These are phyloP conservation scores for Alosa sapidissima DNA, from an alignment of 2,797 vertebrate species.

Conservation along the genomic window DNA sequence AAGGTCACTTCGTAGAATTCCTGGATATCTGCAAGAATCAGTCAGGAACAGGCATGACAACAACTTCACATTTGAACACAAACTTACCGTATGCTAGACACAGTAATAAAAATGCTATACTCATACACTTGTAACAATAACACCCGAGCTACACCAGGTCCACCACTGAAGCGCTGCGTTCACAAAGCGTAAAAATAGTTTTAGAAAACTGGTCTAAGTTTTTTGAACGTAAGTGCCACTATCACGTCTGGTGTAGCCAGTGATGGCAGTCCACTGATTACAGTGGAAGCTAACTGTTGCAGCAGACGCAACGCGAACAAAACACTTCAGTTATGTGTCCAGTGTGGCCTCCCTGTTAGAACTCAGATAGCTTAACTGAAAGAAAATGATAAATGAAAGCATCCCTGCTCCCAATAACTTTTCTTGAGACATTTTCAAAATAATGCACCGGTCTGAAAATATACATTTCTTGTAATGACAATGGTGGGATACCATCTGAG, in stretches of 20 bases:
- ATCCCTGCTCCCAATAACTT: not conserved
- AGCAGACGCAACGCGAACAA: too few species aligned
- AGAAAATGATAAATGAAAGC: not conserved
- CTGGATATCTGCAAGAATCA: slow-evolving; percentile 86
- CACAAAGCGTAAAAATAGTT: too few species aligned
- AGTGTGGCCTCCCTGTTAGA: not conserved
- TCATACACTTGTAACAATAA: too few species aligned
- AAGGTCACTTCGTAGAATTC: slow-evolving; percentile 99
- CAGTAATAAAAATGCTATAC: not conserved
- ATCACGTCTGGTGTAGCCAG: too few species aligned
- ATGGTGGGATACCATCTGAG: not conserved
- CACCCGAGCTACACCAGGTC: too few species aligned
- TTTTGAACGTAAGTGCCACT: too few species aligned
- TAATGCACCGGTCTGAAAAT: not conserved
- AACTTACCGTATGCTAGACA: not conserved
- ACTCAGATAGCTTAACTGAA: too few species aligned
- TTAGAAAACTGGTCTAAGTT: too few species aligned
- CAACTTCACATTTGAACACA: not conserved
- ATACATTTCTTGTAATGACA: not conserved
- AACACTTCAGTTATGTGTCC: too few species aligned
- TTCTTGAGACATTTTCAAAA: not conserved
- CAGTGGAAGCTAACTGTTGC: too few species aligned
- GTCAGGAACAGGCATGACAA: slow-evolving; percentile 15
- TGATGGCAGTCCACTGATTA: too few species aligned
- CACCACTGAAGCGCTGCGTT: too few species aligned